These are phyloP conservation scores for Dromiciops gliroides DNA, from an alignment of 2,113 vertebrate species.

Conservation along the genomic window DNA sequence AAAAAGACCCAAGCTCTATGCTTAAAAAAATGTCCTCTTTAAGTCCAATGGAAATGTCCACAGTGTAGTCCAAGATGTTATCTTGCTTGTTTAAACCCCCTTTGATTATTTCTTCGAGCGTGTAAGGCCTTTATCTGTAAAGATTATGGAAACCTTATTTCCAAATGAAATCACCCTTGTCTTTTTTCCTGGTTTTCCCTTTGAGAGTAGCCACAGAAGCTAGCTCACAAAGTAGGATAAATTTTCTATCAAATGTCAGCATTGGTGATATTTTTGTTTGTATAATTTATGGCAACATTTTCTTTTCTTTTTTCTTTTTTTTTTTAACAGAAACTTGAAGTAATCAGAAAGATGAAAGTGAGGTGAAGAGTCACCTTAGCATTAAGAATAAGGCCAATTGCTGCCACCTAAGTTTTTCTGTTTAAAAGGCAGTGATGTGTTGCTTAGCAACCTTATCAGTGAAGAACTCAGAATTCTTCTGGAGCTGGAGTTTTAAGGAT, in stretches of 20 bases:
- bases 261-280: slow-evolving; percentile 24
- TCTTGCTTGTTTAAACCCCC: background rate
- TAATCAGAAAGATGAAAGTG: slow-evolving; percentile 66
- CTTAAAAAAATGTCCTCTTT: background rate
- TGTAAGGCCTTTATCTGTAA: background rate
- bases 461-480: slow-evolving; percentile 65
- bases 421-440: slow-evolving; percentile 63
- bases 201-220: slow-evolving; percentile 64
- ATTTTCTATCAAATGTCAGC: slow-evolving; percentile 78
- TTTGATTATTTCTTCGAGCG: slow-evolving; percentile 28
- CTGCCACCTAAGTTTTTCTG: slow-evolving; percentile 71
- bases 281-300: slow-evolving; percentile 71
- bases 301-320: slow-evolving; percentile 76
- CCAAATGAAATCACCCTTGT: slow-evolving; percentile 58
- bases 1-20: slow-evolving; percentile 20
- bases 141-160: slow-evolving; percentile 24
- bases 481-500: background rate
- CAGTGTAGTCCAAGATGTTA: slow-evolving; percentile 25
- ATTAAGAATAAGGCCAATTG: slow-evolving; percentile 78
- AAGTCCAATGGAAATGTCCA: slow-evolving; percentile 22
- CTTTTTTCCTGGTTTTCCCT: slow-evolving; percentile 60
- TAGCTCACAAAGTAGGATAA: slow-evolving; percentile 72
- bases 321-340: slow-evolving; percentile 66
- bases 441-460: slow-evolving; percentile 70
- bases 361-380: slow-evolving; percentile 64